These are phyloP conservation scores for Eriosoma lanigerum DNA, from an alignment of 1,140 invertebrate species.

Conservation along the genomic window DNA sequence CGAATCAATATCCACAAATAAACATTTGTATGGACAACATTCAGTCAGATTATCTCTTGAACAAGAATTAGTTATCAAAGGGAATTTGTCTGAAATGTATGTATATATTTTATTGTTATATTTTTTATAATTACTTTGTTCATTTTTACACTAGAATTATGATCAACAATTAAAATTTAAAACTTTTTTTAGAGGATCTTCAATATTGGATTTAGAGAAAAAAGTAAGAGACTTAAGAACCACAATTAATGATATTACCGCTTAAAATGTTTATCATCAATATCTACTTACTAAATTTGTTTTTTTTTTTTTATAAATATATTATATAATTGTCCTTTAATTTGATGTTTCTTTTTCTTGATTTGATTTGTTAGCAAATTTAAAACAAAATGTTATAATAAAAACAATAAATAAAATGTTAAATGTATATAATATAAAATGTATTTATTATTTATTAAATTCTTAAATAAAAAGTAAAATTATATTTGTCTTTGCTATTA, in stretches of 20 bases:
- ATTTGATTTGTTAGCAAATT: neutral
- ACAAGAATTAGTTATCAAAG: conserved; percentile 47
- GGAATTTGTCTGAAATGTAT: conserved; percentile 43
- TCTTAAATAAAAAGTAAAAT: too few relatives aligned
- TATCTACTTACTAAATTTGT: neutral
- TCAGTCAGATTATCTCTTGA: conserved; percentile 47
- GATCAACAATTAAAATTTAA: neutral
- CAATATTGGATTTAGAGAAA: conserved; percentile 42
- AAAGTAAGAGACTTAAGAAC: conserved; percentile 41
- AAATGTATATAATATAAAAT: neutral
- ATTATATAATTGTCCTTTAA: neutral
- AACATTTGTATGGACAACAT: neutral
- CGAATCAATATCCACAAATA: neutral
- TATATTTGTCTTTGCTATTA: too few relatives aligned
- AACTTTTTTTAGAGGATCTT: conserved; percentile 17
- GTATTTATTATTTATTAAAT: neutral
- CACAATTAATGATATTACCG: conserved; percentile 6
- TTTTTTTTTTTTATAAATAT: neutral
- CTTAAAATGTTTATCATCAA: neutral
- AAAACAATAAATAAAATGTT: too few relatives aligned
- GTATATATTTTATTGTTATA: neutral
- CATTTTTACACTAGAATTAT: too few relatives aligned
- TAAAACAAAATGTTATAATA: neutral
- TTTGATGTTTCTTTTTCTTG: neutral
- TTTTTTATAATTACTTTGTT: neutral